Percentiles rank a stretch among this genome's conserved stretches.
Conservation (phyloP, 2,113 vertebrate species). For the Ursus arctos region DNA sequence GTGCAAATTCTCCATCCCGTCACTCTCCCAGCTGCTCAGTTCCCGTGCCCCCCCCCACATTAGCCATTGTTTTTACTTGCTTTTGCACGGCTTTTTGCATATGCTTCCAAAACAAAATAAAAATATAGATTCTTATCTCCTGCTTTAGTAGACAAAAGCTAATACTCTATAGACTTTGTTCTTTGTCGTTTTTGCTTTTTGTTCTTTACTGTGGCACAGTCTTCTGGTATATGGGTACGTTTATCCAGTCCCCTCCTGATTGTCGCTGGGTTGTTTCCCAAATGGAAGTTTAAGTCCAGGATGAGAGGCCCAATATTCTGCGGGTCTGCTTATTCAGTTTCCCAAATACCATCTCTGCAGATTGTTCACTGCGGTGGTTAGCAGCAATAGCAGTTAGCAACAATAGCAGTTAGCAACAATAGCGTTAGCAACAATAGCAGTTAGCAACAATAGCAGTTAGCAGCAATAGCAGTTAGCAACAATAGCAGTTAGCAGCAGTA, state of each 20-base stretch:
- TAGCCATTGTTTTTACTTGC: neutral
- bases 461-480: neutral
- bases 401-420: neutral
- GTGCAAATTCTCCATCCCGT: neutral
- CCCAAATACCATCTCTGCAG: neutral
- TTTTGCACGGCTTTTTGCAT: neutral
- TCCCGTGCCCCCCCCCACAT: neutral
- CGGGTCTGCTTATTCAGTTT: neutral
- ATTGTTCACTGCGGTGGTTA: neutral
- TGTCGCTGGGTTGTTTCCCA: neutral
- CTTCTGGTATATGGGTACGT: neutral
- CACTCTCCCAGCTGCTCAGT: neutral
- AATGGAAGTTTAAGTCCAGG: neutral
- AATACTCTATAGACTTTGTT: neutral
- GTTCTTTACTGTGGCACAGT: fast-evolving
- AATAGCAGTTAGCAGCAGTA: neutral
- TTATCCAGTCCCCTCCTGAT: neutral
- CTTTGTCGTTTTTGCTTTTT: neutral
- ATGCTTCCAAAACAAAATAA: neutral
- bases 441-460: neutral
- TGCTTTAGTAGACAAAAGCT: neutral
- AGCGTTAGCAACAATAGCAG: neutral
- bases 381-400: neutral
- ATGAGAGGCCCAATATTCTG: neutral
- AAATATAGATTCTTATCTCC: neutral